Evolutionary conservation across 30 jellyfish, hydroid and myxozoan genomes (phyloP), one percentile per base, ranked within the genome.

Genomic region (Rhopilema esculentum): DNA sequence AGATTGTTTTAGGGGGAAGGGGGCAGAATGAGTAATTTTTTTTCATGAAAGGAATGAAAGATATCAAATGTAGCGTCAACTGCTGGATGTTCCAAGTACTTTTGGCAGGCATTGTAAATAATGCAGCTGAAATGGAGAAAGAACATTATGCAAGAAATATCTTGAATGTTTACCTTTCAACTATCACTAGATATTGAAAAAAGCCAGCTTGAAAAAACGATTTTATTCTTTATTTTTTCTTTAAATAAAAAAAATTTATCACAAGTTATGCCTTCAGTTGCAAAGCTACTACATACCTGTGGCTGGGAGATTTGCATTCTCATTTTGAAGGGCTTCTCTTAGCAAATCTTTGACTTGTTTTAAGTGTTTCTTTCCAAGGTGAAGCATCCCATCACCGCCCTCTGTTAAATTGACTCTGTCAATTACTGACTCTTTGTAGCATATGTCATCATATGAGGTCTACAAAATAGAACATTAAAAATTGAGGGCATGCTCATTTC

Each of bases 391-490:
- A 74, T 74, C 83, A 20, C 33, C 84, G 0, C 24, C 30, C 16
- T 72, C 64, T 7, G 18, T 23, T 16, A 86, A n/a, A 1, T 31
- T 49, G 27, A 86, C 94, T 16, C 89, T 87, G 32, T 73, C 89
- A 19, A 86, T 52, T 7, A 75, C 94, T 67, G 87, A 17, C 1
- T 40, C 73, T 8, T 24, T 49, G 75, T 72, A 72, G 75, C 85
- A 68, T 19, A 49, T 49, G 50, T 86, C 94, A 86, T 86, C 94
- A 72, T 21, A 86, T 7, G 94, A 86, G 1, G 32, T 79, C 94
- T 86, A 25, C 12, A 17, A 66, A 49, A 78, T 16, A 29, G 25
- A 48, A 19, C 6, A 48, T 61, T 1, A 62, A 25, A 24, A n/a
- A 24, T n/a, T n/a, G n/a, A n/a, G n/a, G n/a, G n/a, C n/a, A n/a